Percentiles rank a stretch among this genome's conserved stretches.
Conservation (phyloP, 2,797 vertebrate genomes). For the Megalops cyprinoides region DNA sequence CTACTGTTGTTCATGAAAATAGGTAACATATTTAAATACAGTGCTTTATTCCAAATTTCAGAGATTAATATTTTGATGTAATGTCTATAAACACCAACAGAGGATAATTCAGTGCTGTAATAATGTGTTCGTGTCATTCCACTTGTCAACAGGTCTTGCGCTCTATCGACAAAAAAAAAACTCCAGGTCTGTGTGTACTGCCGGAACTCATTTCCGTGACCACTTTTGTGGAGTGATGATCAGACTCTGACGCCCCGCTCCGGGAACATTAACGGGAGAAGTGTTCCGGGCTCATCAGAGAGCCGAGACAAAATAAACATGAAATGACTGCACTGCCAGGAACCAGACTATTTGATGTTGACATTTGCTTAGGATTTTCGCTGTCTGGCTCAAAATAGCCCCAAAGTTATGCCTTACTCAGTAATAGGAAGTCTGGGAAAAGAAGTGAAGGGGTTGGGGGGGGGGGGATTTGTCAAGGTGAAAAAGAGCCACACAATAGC, state of each 20-base stretch:
- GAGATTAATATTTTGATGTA: no score
- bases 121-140: background rate
- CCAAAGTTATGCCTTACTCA: background rate
- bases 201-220: background rate
- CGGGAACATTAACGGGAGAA: background rate
- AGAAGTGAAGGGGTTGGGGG: background rate
- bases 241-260: background rate
- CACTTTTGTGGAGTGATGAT: background rate
- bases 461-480: background rate
- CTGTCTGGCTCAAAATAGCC: constrained; percentile 13
- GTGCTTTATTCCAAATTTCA: no score
- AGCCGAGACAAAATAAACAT: background rate
- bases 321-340: background rate
- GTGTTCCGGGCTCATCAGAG: background rate
- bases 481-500: background rate
- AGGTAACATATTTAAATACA: no score
- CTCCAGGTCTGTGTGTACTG: background rate
- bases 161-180: background rate
- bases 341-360: constrained; percentile 11
- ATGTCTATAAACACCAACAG: no score
- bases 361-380: constrained; percentile 16
- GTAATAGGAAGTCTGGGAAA: background rate
- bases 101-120: background rate
- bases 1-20: no score
- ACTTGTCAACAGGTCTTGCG: background rate